Base-by-base conservation (phyloP, 2,888 invertebrate genomes). In the Stenchaetothrips biformis region DNA sequence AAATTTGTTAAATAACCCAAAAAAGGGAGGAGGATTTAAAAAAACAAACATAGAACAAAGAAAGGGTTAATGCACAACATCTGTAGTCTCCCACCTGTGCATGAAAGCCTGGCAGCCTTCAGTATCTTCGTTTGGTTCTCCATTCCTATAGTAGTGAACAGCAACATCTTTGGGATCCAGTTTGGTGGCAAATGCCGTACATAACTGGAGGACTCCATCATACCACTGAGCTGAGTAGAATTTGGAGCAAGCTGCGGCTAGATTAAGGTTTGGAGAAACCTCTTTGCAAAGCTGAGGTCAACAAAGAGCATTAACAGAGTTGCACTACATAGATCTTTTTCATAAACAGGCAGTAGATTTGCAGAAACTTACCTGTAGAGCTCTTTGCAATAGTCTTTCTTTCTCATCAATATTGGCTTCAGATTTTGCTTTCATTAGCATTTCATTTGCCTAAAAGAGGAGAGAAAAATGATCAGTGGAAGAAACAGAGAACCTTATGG, bases 101-200 rank as follows among this genome's bases (percentile, higher is more conserved):
- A 74, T 74, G 25, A 74, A 74, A 8, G 67, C 67, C 25, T 74
- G 67, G 80, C 67, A 79, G 59, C 74, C 67, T 7, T 74, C 94
- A 81, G 93, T 90, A 87, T 97, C 97, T 82, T 95, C 95, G 0
- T 90, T 87, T 0, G 93, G 94, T 84, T 95, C 95, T 80, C 93
- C 93, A 84, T 93, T 94, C 85, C 92, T 92, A 86, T 97, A 97
- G 87, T 92, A 97, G 87, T 96, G 95, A 77, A 95, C 87, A 0
- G 95, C 98, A 81, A 95, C 90, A 84, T 95, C 93, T 84, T 95
- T 94, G 0, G 96, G 95, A 87, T 99, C 99, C n/a, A 94, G 87
- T 86, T 94, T 95, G 79, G 90, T 89, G 0, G 97, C 97, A 85
- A 95, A 95, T 11, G 93, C 91, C 2, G 94, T 90, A 84, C 95